Evolutionary conservation across 30 jellyfish, hydroid and myxozoan genomes (phyloP), one percentile per base, ranked within the genome.

Genomic region (Pseudorhiza aurosa): DNA sequence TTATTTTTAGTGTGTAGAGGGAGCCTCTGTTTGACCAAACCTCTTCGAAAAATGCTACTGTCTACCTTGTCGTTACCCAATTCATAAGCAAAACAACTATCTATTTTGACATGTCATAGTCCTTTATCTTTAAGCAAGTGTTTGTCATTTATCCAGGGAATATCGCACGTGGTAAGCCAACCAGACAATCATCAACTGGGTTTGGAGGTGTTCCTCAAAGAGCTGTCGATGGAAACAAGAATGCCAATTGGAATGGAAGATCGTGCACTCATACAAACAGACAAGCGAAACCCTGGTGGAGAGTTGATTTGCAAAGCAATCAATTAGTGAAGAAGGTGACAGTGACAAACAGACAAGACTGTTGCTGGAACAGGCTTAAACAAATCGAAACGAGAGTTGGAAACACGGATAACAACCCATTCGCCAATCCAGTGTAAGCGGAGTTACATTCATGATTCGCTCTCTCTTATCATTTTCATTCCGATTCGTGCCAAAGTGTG

Each of bases 221-320:
- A 36, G 91, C 91, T 14, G 89, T 77, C 32, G 89, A 77, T 50
- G 89, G 89, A 40, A 77, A 77, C 50, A 77, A 62, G 51, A 60
- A 77, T 67, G 11, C 75, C 12, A 32, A 77, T 25, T 63, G 89
- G 82, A 33, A 33, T 10, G 89, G 89, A 29, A 18, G 82, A 18
- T 77, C 89, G 0, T 77, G 89, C 22, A 77, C 89, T 39, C 89
- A 77, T 64, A 77, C 89, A 0, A 77, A 77, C 81, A 28, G 60
- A 28, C 65, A 77, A 24, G 35, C 33, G 4, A 65, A 51, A 47
- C 89, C 89, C 3, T 77, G 89, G 89, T 77, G 89, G 89, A 59
- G 89, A 45, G 89, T 80, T 50, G 91, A 80, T 65, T 27, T 80
- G 58, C 31, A 28, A 45, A 7, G 67, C n/a, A 21, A 25, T 0